phyloP scores from a whole-genome alignment of 2,113 vertebrate genomes.

The Chauna torquata region DNA sequence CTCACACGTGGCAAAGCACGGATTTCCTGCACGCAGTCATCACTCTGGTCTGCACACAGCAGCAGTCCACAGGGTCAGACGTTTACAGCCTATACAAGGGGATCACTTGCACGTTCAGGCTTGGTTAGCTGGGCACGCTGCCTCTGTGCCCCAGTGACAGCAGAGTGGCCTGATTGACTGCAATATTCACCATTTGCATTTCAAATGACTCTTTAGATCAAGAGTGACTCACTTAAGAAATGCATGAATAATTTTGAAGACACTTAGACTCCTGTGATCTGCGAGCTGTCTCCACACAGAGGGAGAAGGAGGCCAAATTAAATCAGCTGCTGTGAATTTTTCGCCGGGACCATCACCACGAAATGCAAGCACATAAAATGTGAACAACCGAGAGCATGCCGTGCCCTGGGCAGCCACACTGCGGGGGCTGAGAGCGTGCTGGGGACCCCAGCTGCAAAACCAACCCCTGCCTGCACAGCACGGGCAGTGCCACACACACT shows the following conservation, averaged over 20 bases:
- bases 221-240: not conserved
- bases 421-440: not conserved
- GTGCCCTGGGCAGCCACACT: fast-evolving
- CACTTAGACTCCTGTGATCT: not conserved
- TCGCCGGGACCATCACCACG: not conserved
- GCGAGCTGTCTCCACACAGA: not conserved
- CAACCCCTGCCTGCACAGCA: not conserved
- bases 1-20: fast-evolving
- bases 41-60: not conserved
- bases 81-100: fast-evolving
- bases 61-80: fast-evolving
- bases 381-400: fast-evolving
- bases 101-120: not conserved
- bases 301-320: not conserved
- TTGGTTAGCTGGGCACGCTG: not conserved
- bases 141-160: not conserved
- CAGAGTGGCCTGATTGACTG: not conserved
- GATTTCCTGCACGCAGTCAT: not conserved
- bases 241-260: not conserved
- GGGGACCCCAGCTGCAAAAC: not conserved
- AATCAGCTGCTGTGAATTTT: not conserved
- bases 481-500: no score
- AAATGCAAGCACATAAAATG: not conserved
- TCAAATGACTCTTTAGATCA: not conserved
- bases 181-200: not conserved